phyloP scores from a whole-genome alignment of 2,113 vertebrate species.

The Dendropsophus ebraccatus region DNA sequence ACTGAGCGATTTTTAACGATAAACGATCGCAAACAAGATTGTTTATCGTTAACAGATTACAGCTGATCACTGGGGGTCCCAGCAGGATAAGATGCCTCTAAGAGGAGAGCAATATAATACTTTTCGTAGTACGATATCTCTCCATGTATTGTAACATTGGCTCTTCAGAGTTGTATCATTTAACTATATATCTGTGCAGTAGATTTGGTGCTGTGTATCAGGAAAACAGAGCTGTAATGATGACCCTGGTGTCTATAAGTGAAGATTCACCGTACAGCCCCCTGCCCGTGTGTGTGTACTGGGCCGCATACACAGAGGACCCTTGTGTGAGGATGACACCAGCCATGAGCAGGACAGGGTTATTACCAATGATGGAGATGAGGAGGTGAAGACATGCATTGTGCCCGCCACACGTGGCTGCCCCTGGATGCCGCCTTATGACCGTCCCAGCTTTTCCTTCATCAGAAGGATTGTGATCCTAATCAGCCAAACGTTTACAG shows the following conservation, averaged over 20 bases:
- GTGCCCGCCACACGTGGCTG: slow-evolving; percentile 68
- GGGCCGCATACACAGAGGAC: background rate
- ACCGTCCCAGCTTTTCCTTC: slow-evolving; percentile 68
- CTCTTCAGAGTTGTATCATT: background rate
- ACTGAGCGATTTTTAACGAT: too few species aligned
- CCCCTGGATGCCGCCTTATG: slow-evolving; percentile 65
- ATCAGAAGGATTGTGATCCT: slow-evolving; percentile 70
- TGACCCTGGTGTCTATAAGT: background rate
- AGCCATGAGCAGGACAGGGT: background rate
- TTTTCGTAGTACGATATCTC: too few species aligned
- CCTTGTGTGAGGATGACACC: slow-evolving; percentile 2
- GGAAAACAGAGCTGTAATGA: background rate
- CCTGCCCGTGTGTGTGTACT: background rate
- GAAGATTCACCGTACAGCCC: background rate
- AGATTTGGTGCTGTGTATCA: background rate
- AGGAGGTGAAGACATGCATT: slow-evolving; percentile 62
- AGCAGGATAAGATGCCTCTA: too few species aligned
- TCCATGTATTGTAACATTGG: too few species aligned
- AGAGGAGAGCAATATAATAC: too few species aligned
- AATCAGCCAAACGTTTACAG: slow-evolving; percentile 65
- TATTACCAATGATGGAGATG: slow-evolving; percentile 48
- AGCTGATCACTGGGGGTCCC: too few species aligned
- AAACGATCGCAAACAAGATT: too few species aligned
- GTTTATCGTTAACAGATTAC: too few species aligned
- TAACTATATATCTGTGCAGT: background rate